Evolutionary conservation across 2,888 invertebrate species (phyloP).

Genomic region (Endotricha flammealis): DNA sequence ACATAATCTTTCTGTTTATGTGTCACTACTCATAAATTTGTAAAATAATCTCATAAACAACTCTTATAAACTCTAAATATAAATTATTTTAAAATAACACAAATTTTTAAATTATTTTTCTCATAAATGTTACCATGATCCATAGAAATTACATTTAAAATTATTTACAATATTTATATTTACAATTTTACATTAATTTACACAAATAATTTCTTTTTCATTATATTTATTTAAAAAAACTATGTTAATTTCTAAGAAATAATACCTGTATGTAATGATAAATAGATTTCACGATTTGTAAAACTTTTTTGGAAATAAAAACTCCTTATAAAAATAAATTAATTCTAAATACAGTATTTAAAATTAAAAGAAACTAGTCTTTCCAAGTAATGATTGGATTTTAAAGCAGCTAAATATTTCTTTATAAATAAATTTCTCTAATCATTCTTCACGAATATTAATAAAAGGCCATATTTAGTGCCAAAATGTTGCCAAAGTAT

Average conservation of each 20-base stretch:
- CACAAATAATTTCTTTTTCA: slow-evolving; percentile 2
- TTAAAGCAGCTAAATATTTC: no score
- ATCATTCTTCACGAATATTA: no score
- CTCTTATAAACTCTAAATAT: slow-evolving; percentile 23
- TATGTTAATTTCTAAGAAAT: slow-evolving; percentile 5
- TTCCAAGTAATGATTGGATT: no score
- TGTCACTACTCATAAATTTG: slow-evolving; percentile 28
- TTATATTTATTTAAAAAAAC: slow-evolving; percentile 2
- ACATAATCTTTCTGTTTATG: slow-evolving; percentile 24
- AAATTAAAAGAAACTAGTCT: no score
- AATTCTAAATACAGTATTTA: no score
- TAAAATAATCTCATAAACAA: slow-evolving; percentile 24
- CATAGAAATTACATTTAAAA: slow-evolving; percentile 24
- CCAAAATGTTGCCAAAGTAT: no score
- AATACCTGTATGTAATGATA: background rate
- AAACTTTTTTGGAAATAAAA: background rate
- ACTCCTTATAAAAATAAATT: no score
- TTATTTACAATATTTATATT: slow-evolving; percentile 25
- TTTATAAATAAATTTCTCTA: no score
- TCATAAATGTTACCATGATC: slow-evolving; percentile 18
- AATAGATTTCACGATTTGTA: background rate
- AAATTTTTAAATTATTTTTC: slow-evolving; percentile 8
- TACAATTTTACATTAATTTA: slow-evolving; percentile 20
- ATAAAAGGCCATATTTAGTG: no score
- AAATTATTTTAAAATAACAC: slow-evolving; percentile 15